Conservation (phyloP, 1,140 invertebrate species). For the Medauroidea extradentata region DNA sequence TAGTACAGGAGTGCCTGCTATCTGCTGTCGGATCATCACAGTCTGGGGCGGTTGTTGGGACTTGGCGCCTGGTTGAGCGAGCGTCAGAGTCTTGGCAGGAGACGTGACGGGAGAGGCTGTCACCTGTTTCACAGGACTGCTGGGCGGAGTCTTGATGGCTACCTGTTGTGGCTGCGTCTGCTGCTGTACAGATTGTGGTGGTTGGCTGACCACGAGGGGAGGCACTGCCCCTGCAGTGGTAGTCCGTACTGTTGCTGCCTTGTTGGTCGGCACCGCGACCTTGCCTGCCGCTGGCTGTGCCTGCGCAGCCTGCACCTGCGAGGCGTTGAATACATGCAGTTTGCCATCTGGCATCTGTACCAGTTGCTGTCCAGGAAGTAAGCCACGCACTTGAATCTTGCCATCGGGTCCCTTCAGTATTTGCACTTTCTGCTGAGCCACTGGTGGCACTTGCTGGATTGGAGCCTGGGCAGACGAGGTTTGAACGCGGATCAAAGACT, state of each 20-base stretch:
- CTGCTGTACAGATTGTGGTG: too few relatives aligned
- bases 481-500: slow-evolving; percentile 36
- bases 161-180: not conserved
- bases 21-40: slow-evolving; percentile 27
- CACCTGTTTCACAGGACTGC: not conserved
- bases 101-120: too few relatives aligned
- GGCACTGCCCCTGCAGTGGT: too few relatives aligned
- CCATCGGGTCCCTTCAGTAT: slow-evolving; percentile 86
- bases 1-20: slow-evolving; percentile 11
- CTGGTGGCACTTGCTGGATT: not conserved
- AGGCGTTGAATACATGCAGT: slow-evolving; percentile 75
- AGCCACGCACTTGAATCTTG: slow-evolving; percentile 84
- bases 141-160: not conserved
- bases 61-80: too few relatives aligned
- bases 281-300: slow-evolving; percentile 34
- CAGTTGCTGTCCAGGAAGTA: slow-evolving; percentile 87
- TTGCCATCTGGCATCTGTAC: slow-evolving; percentile 91
- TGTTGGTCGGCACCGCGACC: too few relatives aligned
- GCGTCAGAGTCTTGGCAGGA: too few relatives aligned
- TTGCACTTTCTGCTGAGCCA: slow-evolving; percentile 72
- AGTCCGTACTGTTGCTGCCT: too few relatives aligned
- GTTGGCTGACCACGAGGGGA: too few relatives aligned
- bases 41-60: not conserved
- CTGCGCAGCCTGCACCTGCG: slow-evolving; percentile 40
- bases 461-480: too few relatives aligned